These are phyloP conservation scores for Escarpia spicata DNA, from an alignment of 2,888 invertebrate species.

Conservation along the genomic window DNA sequence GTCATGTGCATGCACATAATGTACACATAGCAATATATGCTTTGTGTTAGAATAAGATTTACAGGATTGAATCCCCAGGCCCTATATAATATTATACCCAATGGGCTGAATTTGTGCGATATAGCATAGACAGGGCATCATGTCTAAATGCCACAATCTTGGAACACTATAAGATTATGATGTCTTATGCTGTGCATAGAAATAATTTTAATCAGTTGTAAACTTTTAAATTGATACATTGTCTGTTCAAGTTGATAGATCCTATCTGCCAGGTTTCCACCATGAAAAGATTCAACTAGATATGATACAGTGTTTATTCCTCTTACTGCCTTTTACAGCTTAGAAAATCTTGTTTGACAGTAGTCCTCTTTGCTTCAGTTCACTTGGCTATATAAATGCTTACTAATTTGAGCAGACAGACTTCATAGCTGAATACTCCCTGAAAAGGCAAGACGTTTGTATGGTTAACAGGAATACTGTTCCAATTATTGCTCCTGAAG, in stretches of 20 bases:
- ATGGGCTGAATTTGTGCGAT: background rate
- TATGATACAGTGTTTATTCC: background rate
- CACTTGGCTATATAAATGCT: background rate
- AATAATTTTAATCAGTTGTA: background rate
- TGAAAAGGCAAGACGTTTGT: background rate
- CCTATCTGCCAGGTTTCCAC: background rate
- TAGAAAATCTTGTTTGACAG: background rate
- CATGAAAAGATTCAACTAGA: background rate
- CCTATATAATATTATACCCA: too few relatives aligned
- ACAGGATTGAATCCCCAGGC: background rate
- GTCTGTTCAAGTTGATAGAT: too few relatives aligned
- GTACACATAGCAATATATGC: background rate
- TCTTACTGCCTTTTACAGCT: background rate
- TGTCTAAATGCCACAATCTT: background rate
- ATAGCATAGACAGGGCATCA: background rate
- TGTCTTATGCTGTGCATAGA: background rate
- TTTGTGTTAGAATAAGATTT: background rate
- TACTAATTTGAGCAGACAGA: background rate
- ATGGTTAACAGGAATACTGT: background rate
- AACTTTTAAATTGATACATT: too few relatives aligned
- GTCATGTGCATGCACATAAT: background rate
- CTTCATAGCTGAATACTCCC: background rate
- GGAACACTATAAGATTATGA: background rate
- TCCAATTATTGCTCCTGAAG: background rate
- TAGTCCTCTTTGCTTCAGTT: background rate